Conservation (phyloP, 2,888 invertebrate species). For the Leistus spinibarbis region DNA sequence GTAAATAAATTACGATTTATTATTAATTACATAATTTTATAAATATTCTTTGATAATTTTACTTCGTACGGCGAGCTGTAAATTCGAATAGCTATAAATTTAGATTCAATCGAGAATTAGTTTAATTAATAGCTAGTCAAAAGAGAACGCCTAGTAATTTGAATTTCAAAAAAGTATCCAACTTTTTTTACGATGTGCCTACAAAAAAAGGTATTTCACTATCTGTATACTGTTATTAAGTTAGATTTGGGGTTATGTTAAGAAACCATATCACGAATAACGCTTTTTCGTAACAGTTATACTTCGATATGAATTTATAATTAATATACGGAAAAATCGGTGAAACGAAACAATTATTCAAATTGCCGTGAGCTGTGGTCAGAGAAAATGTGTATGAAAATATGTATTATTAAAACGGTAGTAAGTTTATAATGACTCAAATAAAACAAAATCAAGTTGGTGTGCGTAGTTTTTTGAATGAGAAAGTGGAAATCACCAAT, state of each 20-base stretch:
- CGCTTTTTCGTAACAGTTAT: not conserved
- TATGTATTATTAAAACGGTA: slow-evolving; percentile 5
- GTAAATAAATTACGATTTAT: too few species aligned
- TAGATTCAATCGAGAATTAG: too few species aligned
- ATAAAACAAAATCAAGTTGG: not conserved
- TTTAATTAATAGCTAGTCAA: not conserved
- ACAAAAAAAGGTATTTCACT: not conserved
- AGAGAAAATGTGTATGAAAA: not conserved
- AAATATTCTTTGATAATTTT: not conserved
- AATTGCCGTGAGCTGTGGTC: not conserved
- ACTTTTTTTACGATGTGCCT: not conserved
- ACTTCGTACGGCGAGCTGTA: not conserved
- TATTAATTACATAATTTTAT: too few species aligned
- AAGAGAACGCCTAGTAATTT: not conserved
- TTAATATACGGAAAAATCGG: not conserved
- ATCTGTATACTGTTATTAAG: not conserved
- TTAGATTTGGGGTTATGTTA: not conserved
- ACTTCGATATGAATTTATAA: slow-evolving; percentile 3
- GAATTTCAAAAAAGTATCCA: not conserved
- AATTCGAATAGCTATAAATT: not conserved
- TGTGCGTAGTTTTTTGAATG: slow-evolving; percentile 5
- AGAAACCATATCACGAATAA: not conserved
- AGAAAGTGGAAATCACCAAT: slow-evolving; percentile 14
- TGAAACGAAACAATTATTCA: not conserved
- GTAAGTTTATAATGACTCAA: not conserved